Percentiles rank a stretch among this genome's conserved stretches.
Evolutionary conservation across 2,113 vertebrate genomes (phyloP).

Genomic region (Sminthopsis crassicaudata): DNA sequence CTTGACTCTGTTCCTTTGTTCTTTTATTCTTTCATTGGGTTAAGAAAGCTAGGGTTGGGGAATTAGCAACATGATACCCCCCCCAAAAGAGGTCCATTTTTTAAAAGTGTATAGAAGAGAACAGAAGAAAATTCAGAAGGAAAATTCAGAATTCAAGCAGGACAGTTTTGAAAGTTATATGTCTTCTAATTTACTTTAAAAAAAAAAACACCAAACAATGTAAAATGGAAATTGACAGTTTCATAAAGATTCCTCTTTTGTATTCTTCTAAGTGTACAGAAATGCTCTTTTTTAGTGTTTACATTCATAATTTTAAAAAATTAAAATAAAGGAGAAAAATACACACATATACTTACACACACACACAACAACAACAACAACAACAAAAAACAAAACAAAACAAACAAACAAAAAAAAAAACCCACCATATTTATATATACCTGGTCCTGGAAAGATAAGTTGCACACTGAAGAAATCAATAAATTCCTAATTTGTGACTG

Average conservation of each 20-base stretch:
- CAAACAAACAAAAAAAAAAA: too few species aligned
- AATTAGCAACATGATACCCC: not conserved
- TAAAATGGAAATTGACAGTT: not conserved
- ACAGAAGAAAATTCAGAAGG: not conserved
- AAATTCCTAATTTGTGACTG: constrained; percentile 79
- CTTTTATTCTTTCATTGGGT: not conserved
- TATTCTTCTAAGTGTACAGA: not conserved
- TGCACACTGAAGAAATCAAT: constrained; percentile 82
- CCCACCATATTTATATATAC: constrained; percentile 69
- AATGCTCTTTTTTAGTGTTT: not conserved
- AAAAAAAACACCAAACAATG: not conserved
- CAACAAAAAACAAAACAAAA: too few species aligned
- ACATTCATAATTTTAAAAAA: not conserved
- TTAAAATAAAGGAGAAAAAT: not conserved
- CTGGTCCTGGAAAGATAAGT: constrained; percentile 77
- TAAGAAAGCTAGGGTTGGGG: not conserved
- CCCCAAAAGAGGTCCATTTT: not conserved
- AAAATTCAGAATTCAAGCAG: not conserved
- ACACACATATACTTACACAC: too few species aligned
- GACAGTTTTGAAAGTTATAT: not conserved
- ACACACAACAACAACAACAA: too few species aligned
- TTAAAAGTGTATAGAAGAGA: not conserved
- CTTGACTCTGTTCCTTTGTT: not conserved
- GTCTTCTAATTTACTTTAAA: not conserved
- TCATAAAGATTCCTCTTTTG: not conserved